Evolutionary conservation across 2,888 invertebrate species (phyloP).

Genomic region (Coenonympha arcania): DNA sequence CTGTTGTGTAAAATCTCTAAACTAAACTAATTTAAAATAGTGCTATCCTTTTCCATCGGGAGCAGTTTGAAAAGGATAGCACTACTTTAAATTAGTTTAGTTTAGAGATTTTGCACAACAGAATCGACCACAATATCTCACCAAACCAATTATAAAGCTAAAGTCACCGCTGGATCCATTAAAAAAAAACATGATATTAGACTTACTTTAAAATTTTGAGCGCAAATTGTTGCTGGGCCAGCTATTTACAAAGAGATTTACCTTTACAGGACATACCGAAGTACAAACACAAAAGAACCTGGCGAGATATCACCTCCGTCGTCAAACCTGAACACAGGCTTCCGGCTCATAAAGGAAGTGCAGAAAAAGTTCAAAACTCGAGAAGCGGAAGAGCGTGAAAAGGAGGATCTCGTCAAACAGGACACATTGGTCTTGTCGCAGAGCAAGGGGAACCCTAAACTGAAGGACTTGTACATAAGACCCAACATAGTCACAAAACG

Average conservation of each 20-base stretch:
- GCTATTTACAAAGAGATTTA: too few species aligned
- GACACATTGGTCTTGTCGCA: conserved; percentile 94
- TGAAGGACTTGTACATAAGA: conserved; percentile 97
- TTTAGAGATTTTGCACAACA: too few species aligned
- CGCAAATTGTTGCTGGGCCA: too few species aligned
- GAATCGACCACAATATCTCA: too few species aligned
- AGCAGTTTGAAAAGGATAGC: too few species aligned
- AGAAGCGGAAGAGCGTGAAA: conserved; percentile 98
- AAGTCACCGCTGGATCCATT: neutral
- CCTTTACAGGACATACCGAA: conserved; percentile 87
- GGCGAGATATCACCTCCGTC: conserved; percentile 96
- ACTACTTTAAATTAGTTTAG: too few species aligned
- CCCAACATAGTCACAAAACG: conserved; percentile 99
- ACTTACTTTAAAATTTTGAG: too few species aligned
- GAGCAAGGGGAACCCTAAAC: conserved; percentile 97
- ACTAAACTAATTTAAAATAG: too few species aligned
- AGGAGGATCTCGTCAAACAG: conserved; percentile 98
- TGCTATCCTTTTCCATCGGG: too few species aligned
- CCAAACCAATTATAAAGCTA: too few species aligned
- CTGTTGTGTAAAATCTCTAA: too few species aligned
- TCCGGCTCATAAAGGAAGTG: conserved; percentile 98
- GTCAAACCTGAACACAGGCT: conserved; percentile 95
- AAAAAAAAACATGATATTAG: too few species aligned
- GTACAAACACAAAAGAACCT: conserved; percentile 97
- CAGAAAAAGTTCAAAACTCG: conserved; percentile 99